phyloP scores from a whole-genome alignment of 2,797 vertebrate genomes.

The Triplophysa bombifrons region DNA sequence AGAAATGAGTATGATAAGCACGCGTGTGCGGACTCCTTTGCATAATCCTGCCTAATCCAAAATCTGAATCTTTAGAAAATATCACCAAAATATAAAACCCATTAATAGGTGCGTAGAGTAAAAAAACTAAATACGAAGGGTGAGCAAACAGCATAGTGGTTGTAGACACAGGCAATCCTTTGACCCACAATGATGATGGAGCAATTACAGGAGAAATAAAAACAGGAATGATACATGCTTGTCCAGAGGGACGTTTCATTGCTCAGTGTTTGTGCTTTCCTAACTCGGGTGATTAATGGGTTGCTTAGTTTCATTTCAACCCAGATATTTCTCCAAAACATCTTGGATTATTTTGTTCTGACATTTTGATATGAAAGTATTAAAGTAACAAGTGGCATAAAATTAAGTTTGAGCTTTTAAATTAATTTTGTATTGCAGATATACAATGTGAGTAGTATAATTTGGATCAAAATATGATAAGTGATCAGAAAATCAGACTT shows the following conservation, averaged over 20 bases:
- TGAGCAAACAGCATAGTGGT: slow-evolving; percentile 54
- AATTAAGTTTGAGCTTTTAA: too few species aligned
- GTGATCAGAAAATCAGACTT: too few species aligned
- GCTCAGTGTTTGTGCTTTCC: background rate
- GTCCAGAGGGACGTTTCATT: background rate
- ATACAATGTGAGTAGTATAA: too few species aligned
- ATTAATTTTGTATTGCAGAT: too few species aligned
- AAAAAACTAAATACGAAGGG: slow-evolving; percentile 47
- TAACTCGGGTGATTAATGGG: background rate
- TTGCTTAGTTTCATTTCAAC: too few species aligned
- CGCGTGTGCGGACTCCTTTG: slow-evolving; percentile 75
- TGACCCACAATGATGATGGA: background rate
- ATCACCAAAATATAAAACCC: slow-evolving; percentile 62
- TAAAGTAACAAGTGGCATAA: too few species aligned
- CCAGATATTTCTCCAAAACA: too few species aligned
- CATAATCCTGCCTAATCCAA: slow-evolving; percentile 81
- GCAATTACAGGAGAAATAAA: background rate
- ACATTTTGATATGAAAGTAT: too few species aligned
- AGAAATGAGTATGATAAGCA: slow-evolving; percentile 84
- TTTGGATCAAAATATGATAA: too few species aligned
- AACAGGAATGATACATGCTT: background rate
- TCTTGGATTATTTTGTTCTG: too few species aligned
- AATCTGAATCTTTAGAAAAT: slow-evolving; percentile 75
- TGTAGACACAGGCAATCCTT: background rate
- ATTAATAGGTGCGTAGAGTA: slow-evolving; percentile 62